phyloP scores from a whole-genome alignment of 1,140 invertebrate species.

The Maconellicoccus hirsutus region DNA sequence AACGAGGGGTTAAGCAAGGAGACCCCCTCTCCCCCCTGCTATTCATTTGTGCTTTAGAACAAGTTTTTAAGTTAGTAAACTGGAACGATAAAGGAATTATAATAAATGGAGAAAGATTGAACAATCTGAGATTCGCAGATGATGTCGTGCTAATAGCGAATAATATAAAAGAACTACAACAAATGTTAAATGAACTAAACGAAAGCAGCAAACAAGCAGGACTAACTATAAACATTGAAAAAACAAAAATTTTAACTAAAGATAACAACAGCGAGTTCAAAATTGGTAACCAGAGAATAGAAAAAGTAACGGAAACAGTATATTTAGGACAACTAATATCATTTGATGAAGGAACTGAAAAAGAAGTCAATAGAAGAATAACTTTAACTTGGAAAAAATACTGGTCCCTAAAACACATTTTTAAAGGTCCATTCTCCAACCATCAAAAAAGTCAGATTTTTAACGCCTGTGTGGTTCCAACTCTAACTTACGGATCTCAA shows the following conservation, averaged over 20 bases:
- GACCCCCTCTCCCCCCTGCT: slow-evolving; percentile 28
- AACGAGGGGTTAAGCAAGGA: slow-evolving; percentile 26
- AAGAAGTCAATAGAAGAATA: slow-evolving; percentile 25
- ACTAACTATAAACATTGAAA: slow-evolving; percentile 23
- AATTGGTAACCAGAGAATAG: slow-evolving; percentile 17
- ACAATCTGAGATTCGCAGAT: slow-evolving; percentile 34
- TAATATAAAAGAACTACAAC: slow-evolving; percentile 16
- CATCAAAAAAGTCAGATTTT: slow-evolving; percentile 16
- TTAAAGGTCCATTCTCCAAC: slow-evolving; percentile 6
- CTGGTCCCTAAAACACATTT: slow-evolving; percentile 23
- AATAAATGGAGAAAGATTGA: slow-evolving; percentile 31
- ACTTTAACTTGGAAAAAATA: slow-evolving; percentile 24
- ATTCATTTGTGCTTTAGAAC: slow-evolving; percentile 27
- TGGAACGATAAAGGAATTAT: slow-evolving; percentile 28
- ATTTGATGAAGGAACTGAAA: slow-evolving; percentile 5
- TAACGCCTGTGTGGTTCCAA: slow-evolving; percentile 18
- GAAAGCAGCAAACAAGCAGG: slow-evolving; percentile 18
- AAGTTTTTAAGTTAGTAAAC: slow-evolving; percentile 28
- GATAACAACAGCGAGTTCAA: neutral
- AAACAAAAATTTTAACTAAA: slow-evolving; percentile 25
- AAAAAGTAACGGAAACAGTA: slow-evolving; percentile 13
- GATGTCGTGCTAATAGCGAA: slow-evolving; percentile 31
- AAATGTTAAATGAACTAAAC: slow-evolving; percentile 22
- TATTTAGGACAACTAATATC: slow-evolving; percentile 17
- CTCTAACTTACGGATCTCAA: slow-evolving; percentile 24